Conservation (phyloP, 2,888 invertebrate genomes). For the Halocaridina rubra region DNA sequence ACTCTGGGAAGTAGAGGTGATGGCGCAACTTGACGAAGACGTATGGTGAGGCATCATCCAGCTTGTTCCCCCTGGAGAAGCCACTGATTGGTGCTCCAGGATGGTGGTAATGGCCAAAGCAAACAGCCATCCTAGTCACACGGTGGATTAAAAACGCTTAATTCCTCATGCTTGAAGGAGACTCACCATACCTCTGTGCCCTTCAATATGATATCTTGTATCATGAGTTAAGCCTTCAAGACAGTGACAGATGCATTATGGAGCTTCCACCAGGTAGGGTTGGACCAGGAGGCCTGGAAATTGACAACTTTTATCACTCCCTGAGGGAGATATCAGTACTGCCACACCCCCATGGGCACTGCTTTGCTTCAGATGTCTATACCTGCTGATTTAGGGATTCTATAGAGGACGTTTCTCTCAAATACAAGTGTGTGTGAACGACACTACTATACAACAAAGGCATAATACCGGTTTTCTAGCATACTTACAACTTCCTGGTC, state of each 20-base stretch:
- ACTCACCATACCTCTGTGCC: no score
- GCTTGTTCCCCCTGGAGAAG: no score
- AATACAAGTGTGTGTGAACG: slow-evolving; percentile 14
- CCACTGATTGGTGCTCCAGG: no score
- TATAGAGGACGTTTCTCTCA: slow-evolving; percentile 5
- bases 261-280: not conserved
- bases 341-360: no score
- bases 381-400: slow-evolving; percentile 21
- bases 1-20: slow-evolving; percentile 8
- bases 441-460: slow-evolving; percentile 21
- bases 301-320: no score
- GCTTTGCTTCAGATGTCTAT: no score
- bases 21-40: no score
- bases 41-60: no score
- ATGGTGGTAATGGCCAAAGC: slow-evolving; percentile 27
- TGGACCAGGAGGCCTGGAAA: not conserved
- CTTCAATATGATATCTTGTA: not conserved
- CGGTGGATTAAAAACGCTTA: no score
- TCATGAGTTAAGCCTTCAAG: not conserved
- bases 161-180: no score
- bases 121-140: slow-evolving; percentile 4
- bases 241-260: slow-evolving; percentile 22
- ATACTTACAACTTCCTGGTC: no score
- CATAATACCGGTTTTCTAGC: slow-evolving; percentile 11
- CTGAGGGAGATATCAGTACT: no score